Evolutionary conservation across 2,113 vertebrate genomes (phyloP).

Genomic region (Papio anubis): DNA sequence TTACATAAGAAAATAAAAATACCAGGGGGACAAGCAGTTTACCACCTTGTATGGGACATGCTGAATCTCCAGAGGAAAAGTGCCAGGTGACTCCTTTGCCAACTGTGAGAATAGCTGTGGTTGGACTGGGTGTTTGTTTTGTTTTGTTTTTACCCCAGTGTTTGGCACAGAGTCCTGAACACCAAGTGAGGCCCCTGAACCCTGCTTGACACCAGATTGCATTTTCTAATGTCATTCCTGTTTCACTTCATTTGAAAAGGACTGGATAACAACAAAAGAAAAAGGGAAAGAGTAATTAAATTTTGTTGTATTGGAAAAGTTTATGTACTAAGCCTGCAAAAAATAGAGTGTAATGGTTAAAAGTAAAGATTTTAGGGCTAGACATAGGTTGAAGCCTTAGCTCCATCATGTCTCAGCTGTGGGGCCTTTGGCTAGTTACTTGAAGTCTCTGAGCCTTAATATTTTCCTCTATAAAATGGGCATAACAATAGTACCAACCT

Average conservation of each 20-base stretch:
- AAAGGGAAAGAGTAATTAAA: conserved; percentile 19
- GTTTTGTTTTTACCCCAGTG: conserved; percentile 50
- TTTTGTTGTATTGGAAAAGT: background rate
- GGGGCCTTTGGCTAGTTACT: background rate
- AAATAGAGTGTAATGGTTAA: background rate
- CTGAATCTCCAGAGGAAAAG: conserved; percentile 35
- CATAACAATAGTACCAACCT: background rate
- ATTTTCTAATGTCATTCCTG: conserved; percentile 46
- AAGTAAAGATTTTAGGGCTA: background rate
- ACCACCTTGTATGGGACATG: conserved; percentile 57
- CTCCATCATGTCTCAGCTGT: background rate
- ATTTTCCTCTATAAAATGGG: background rate
- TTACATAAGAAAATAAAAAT: conserved; percentile 76
- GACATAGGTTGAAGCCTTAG: background rate
- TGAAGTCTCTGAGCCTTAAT: background rate
- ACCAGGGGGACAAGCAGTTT: conserved; percentile 57
- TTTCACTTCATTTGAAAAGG: conserved; percentile 37
- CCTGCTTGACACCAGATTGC: conserved; percentile 51
- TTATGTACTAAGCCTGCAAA: background rate
- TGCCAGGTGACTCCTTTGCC: conserved; percentile 60
- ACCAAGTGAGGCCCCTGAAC: conserved; percentile 64
- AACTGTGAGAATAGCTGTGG: conserved; percentile 54
- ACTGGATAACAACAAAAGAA: background rate
- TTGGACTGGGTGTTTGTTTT: conserved; percentile 57
- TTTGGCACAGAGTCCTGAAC: conserved; percentile 49